Base-by-base conservation (phyloP, 2,888 invertebrate species). In the Pocota personata region DNA sequence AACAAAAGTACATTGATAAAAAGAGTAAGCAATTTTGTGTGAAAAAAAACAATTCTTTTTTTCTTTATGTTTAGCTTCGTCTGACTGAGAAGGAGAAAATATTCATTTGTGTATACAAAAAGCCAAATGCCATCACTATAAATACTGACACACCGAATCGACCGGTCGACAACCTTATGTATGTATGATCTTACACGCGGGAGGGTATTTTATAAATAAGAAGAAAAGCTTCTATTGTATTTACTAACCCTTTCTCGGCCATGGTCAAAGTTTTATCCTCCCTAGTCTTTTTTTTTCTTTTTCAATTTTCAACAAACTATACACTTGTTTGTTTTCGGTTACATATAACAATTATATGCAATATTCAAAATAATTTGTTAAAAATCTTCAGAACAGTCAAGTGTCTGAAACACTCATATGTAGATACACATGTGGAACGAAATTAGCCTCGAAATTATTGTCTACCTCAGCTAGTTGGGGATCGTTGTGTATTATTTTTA, bases 121-220 rank as follows among this genome's bases (percentile, higher is more conserved):
- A 55, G 6, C 35, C 52, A 57, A 77, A 79, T 79, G 78, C 48
- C 71, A 79, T 72, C 72, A 55, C 75, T 24, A 35, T 19, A 57
- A 27, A 60, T 82, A 82, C 21, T 64, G 50, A 46, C 58, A 62
- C 37, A 73, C 40, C 50, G 30, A 86, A 82, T 82, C 82, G 82
- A 82, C 86, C 86, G 86, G 86, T 86, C 86, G 86, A 86, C 86
- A 86, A 86, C 86, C 86, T 40, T 77, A 72, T 57, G 57, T 37
- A 40, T 57, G 67, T 48, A 64, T 35, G 52, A 64, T 69, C 40
- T 40, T 40, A 60, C 46, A 73, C 57, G 52, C 64, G 71, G 75
- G 71, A 67, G 80, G 71, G 43, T 58, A 32, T 69, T 24, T 50
- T 40, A 55, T 14, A 40, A 73, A 52, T 35, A 55, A 46, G 40